Conservation (phyloP, 2,888 invertebrate genomes). For the Drosophila engyochracea region DNA sequence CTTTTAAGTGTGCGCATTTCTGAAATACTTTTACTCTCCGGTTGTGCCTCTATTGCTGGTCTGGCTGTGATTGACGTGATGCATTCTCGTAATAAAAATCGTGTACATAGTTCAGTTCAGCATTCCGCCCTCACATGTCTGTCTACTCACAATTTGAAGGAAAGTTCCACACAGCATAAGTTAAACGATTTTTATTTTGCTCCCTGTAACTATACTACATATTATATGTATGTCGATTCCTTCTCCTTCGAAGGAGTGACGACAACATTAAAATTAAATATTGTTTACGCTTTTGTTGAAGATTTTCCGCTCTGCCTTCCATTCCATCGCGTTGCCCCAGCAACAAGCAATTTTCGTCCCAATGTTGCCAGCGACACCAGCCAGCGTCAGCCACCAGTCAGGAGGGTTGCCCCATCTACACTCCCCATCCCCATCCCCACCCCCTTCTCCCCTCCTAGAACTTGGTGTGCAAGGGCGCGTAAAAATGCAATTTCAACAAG, state of each 20-base stretch:
- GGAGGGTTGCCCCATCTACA: background rate
- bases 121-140: conserved; percentile 11
- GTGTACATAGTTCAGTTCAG: conserved; percentile 20
- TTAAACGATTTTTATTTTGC: conserved; percentile 48
- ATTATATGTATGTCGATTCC: background rate
- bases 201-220: background rate
- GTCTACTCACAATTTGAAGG: conserved; percentile 11
- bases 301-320: conserved; percentile 61
- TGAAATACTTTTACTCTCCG: conserved; percentile 48
- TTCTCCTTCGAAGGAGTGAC: conserved; percentile 47
- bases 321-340: conserved; percentile 53
- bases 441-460: conserved; percentile 28
- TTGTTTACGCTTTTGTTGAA: conserved; percentile 65
- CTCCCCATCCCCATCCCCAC: background rate
- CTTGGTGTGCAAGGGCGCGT: conserved; percentile 78
- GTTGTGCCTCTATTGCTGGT: conserved; percentile 26
- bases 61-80: conserved; percentile 54
- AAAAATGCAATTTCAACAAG: conserved; percentile 82
- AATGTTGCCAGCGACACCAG: conserved; percentile 51
- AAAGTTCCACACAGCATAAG: conserved; percentile 61
- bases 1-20: conserved; percentile 33
- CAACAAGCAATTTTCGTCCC: conserved; percentile 67
- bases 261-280: conserved; percentile 76
- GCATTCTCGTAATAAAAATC: conserved; percentile 51
- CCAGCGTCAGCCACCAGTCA: conserved; percentile 15